These are phyloP conservation scores for Tetraneura akinire DNA, from an alignment of 1,140 invertebrate genomes.

Conservation along the genomic window DNA sequence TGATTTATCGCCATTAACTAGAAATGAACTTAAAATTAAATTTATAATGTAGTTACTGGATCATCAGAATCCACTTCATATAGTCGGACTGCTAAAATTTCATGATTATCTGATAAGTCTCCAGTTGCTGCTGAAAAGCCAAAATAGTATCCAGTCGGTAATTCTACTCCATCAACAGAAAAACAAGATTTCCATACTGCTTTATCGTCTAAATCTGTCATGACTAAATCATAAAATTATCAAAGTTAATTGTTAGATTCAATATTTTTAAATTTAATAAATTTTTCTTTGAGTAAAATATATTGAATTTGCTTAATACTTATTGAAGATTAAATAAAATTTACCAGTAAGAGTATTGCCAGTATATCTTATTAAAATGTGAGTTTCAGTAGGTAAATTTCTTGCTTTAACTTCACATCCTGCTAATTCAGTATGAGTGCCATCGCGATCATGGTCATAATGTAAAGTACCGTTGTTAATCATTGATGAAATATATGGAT, in stretches of 20 bases:
- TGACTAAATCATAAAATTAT: slow-evolving; percentile 67
- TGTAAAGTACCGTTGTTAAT: slow-evolving; percentile 92
- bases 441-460: slow-evolving; percentile 98
- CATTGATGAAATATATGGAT: slow-evolving; percentile 98
- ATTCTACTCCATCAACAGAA: slow-evolving; percentile 79
- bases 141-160: slow-evolving; percentile 95
- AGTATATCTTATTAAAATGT: slow-evolving; percentile 87
- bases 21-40: too few species aligned
- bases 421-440: slow-evolving; percentile 93
- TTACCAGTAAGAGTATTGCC: slow-evolving; percentile 75
- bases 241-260: too few species aligned
- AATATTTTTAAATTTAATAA: too few species aligned
- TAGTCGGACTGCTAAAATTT: slow-evolving; percentile 87
- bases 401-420: slow-evolving; percentile 94
- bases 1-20: too few species aligned
- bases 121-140: slow-evolving; percentile 95
- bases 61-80: slow-evolving; percentile 79
- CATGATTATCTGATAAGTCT: slow-evolving; percentile 95
- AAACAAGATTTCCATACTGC: slow-evolving; percentile 94
- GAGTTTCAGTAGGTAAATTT: slow-evolving; percentile 89
- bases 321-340: neutral
- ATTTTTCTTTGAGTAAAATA: too few species aligned
- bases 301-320: too few species aligned
- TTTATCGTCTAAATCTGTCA: slow-evolving; percentile 88
- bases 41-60: slow-evolving; percentile 12